Evolutionary conservation across 2,888 invertebrate genomes (phyloP), one percentile per base, ranked within the genome.

Genomic region (Trileptium ribeirensis): DNA sequence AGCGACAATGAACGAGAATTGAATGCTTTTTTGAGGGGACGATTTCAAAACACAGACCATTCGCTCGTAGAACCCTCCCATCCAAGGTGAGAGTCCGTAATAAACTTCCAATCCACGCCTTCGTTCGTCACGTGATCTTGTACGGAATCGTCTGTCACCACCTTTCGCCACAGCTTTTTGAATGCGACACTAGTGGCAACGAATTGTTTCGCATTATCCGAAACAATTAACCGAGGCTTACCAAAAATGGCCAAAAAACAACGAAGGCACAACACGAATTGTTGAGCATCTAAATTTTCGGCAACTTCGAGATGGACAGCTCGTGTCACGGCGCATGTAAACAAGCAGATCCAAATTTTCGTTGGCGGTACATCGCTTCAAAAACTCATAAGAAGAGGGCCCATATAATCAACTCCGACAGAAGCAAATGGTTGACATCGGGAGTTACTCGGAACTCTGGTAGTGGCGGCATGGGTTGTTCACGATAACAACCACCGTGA

Each of bases 201-300:
- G 83, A 90, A 90, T 82, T 89, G 89, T 0, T 87, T 86, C 0
- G 88, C 89, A 81, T 89, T 89, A 80, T 90, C 89, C 36, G 86
- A 86, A 77, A 86, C 88, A 0, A 89, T 86, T 1, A 85, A 83
- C 8, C 74, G 82, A 0, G 88, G 87, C 37, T 86, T 81, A 2
- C 89, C 87, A 51, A 51, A 51, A 51, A 51, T 51, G 51, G 51
- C 51, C 8, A n/a, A 51, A 36, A 89, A 89, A 70, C 88, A 80
- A 64, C 87, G 79, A 3, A 89, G 81, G 3, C 86, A 85, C 67
- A 84, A 82, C 8, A 89, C 33, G 81, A 89, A 89, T 31, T 83
- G 82, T 2, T 84, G 80, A 0, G 88, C 86, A 1, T 85, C 85
- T n/a, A 89, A 81, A 2, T 86, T 84, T 0, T 36, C 37, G 19